Conservation (phyloP, 2,888 invertebrate genomes). For the Yponomeuta evonymella region DNA sequence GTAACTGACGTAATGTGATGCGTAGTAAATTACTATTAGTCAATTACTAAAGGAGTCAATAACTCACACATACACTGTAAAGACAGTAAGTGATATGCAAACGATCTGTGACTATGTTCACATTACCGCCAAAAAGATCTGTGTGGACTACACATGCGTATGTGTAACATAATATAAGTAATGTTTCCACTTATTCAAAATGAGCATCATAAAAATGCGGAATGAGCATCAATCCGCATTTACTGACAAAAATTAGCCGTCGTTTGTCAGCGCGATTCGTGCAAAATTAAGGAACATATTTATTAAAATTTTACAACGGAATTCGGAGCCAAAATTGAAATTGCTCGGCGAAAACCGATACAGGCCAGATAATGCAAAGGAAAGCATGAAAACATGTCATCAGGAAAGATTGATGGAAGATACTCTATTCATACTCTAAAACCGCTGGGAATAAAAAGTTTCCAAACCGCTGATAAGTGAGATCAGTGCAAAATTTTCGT, state of each 20-base stretch:
- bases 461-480: constrained; percentile 28
- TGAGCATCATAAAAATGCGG: neutral
- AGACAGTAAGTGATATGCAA: too few species aligned
- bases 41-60: too few species aligned
- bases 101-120: too few species aligned
- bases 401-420: constrained; percentile 19
- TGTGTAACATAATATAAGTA: too few species aligned
- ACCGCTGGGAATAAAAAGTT: constrained; percentile 38
- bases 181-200: neutral
- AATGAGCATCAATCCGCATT: neutral
- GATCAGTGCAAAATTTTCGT: constrained; percentile 9
- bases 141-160: too few species aligned
- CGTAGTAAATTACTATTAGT: too few species aligned
- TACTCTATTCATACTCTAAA: constrained; percentile 42
- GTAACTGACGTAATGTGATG: too few species aligned
- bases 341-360: neutral
- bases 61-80: too few species aligned
- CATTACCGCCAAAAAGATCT: too few species aligned
- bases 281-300: neutral
- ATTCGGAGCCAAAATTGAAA: constrained; percentile 9
- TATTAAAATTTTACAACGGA: neutral
- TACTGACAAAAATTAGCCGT: neutral
- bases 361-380: constrained; percentile 3
- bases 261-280: neutral
- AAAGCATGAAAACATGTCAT: constrained; percentile 14